Percentiles rank a stretch among this genome's conserved stretches.
These are phyloP conservation scores for Zoanthus sociatus DNA, from an alignment of 92 coral and sea anemone species.

Conservation along the genomic window DNA sequence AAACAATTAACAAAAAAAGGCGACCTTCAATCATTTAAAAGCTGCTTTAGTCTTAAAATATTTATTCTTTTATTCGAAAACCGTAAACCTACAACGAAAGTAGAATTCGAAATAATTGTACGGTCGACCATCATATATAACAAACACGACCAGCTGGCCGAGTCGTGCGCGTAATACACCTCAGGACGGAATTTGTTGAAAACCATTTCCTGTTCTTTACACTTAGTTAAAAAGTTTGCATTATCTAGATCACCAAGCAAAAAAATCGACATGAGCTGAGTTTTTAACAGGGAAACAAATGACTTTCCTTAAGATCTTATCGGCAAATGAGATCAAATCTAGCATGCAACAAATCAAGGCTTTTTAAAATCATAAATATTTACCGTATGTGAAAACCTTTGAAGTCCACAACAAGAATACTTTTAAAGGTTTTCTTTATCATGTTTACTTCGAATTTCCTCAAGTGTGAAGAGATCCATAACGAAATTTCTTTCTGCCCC, in stretches of 20 bases:
- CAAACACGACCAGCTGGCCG: neutral
- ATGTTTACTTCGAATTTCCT: slow-evolving; percentile 11
- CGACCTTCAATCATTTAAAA: slow-evolving; percentile 12
- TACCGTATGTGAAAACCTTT: neutral
- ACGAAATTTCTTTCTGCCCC: slow-evolving; percentile 21
- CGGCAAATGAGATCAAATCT: neutral
- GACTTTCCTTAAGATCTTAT: slow-evolving; percentile 31
- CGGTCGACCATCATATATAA: neutral
- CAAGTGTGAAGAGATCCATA: slow-evolving; percentile 1
- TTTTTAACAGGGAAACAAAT: slow-evolving; percentile 5
- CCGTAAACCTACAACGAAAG: neutral
- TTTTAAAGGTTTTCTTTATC: neutral
- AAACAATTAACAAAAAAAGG: neutral
- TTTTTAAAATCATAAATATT: neutral
- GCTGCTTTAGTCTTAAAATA: neutral
- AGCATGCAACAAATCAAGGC: neutral
- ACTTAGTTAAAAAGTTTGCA: neutral
- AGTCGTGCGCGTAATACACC: neutral
- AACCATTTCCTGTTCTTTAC: slow-evolving; percentile 22
- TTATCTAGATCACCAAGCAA: neutral
- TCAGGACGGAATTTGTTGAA: neutral
- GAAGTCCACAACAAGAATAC: neutral
- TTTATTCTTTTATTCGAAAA: neutral
- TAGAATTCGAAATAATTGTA: neutral
- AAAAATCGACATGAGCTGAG: neutral